Conservation (phyloP, 2,113 vertebrate species). For the Mesocricetus auratus region DNA sequence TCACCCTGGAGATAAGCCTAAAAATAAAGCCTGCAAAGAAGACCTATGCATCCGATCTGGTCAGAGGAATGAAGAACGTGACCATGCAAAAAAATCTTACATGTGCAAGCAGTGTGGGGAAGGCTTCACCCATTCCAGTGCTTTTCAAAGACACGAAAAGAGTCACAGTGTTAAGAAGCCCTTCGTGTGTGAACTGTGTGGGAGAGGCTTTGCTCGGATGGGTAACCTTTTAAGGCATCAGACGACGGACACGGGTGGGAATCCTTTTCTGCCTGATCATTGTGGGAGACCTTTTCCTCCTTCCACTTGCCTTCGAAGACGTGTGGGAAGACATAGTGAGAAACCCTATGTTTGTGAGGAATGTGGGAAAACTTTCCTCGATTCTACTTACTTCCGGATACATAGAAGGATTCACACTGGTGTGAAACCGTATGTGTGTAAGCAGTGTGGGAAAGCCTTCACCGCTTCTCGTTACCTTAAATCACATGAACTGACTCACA, state of each 20-base stretch:
- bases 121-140: background rate
- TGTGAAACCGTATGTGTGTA: background rate
- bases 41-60: background rate
- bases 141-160: background rate
- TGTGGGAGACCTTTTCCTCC: background rate
- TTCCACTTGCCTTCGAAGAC: background rate
- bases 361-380: background rate
- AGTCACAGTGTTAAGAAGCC: background rate
- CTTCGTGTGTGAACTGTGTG: background rate
- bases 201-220: background rate
- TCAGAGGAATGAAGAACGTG: background rate
- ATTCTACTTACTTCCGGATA: background rate
- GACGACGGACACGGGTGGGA: background rate
- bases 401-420: background rate
- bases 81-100: background rate
- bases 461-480: background rate
- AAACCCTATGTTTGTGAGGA: background rate
- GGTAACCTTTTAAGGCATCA: background rate
- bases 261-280: background rate
- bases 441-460: background rate
- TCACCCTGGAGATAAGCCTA: background rate
- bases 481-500: background rate
- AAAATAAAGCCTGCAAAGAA: background rate
- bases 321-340: too few relatives aligned
- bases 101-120: background rate